These are phyloP conservation scores for Phortica okadai DNA, from an alignment of 2,888 invertebrate genomes.

Conservation along the genomic window DNA sequence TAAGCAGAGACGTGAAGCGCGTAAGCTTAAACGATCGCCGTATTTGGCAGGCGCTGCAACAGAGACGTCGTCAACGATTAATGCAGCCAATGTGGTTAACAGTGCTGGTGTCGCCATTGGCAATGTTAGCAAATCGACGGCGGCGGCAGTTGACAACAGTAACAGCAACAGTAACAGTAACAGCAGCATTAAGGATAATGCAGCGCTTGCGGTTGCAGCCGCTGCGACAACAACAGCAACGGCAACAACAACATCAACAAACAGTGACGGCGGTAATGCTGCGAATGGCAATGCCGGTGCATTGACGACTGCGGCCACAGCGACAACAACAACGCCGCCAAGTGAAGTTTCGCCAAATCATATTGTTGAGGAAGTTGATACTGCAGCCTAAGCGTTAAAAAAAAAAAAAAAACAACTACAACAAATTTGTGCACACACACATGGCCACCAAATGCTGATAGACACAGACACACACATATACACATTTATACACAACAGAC, in stretches of 20 bases:
- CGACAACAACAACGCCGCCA: constrained; percentile 59
- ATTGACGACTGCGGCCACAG: constrained; percentile 48
- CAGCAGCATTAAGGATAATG: neutral
- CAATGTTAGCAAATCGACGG: constrained; percentile 9
- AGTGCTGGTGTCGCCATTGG: too few relatives aligned
- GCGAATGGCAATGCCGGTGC: constrained; percentile 37
- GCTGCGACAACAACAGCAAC: constrained; percentile 33
- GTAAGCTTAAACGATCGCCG: constrained; percentile 83
- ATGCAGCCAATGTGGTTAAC: too few relatives aligned
- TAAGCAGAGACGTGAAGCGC: constrained; percentile 88
- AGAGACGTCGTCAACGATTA: constrained; percentile 22
- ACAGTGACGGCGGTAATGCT: constrained; percentile 23
- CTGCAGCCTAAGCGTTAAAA: constrained; percentile 70
- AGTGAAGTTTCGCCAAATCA: constrained; percentile 75
- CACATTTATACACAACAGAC: neutral
- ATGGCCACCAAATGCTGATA: neutral
- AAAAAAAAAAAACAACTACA: constrained; percentile 4
- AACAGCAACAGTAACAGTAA: neutral
- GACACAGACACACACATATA: neutral
- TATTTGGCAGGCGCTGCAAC: constrained; percentile 75
- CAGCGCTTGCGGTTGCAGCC: neutral
- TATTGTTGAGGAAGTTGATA: constrained; percentile 76
- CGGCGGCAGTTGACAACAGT: neutral
- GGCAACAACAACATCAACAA: constrained; percentile 21
- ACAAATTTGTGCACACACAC: neutral